Evolutionary conservation across 2,888 invertebrate genomes (phyloP).

Genomic region (Netelia fuscicornis): DNA sequence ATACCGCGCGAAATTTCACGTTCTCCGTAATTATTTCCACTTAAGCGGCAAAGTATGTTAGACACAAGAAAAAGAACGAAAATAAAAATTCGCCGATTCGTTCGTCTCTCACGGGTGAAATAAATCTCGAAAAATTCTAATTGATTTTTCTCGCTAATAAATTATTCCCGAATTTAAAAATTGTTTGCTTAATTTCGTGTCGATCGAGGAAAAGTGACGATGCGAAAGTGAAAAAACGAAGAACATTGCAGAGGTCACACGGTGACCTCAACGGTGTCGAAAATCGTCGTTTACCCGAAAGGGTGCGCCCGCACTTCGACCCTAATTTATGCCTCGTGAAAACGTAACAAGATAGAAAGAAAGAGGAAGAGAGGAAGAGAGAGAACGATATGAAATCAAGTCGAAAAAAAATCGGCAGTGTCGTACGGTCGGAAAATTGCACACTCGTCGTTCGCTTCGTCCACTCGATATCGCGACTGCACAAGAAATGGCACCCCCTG

Average conservation of each 20-base stretch:
- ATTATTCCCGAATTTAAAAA: no score
- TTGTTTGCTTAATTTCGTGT: no score
- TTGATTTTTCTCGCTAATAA: no score
- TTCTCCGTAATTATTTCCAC: no score
- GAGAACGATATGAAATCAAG: neutral
- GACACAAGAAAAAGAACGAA: no score
- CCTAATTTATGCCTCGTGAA: conserved; percentile 15
- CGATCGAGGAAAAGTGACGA: neutral
- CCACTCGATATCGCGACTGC: conserved; percentile 18
- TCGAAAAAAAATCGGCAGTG: neutral
- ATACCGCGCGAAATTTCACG: no score
- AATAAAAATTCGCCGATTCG: no score
- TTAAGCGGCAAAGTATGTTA: no score
- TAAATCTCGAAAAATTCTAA: no score
- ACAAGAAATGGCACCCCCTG: neutral
- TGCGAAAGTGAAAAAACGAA: neutral
- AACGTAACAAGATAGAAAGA: conserved; percentile 11
- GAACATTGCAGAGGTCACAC: neutral
- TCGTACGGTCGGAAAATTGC: neutral
- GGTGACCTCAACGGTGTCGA: neutral
- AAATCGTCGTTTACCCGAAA: conserved; percentile 32
- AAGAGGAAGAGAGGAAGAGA: neutral
- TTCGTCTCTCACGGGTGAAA: no score
- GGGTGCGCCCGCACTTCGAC: conserved; percentile 31
- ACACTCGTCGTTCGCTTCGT: neutral